A percentile compares a stretch with the other conserved stretches of the same genome.
Conservation (phyloP, 2,797 vertebrate species). For the Protonibea diacanthus region DNA sequence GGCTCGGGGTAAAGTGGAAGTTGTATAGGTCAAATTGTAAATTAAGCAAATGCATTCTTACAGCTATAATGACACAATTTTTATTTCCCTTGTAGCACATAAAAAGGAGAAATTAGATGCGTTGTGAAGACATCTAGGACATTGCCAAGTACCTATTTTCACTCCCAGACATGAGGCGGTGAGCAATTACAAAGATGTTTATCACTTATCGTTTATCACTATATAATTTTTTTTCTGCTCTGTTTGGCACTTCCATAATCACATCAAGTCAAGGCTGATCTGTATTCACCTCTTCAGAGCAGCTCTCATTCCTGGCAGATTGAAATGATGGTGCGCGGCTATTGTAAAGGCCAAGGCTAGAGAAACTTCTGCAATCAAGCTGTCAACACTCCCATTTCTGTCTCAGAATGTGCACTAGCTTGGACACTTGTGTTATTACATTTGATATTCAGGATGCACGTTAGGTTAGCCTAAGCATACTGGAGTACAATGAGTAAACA, state of each 20-base stretch:
- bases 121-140: slow-evolving; percentile 54
- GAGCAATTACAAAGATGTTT: slow-evolving; percentile 71
- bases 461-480: slow-evolving; percentile 32
- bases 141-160: slow-evolving; percentile 59
- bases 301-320: slow-evolving; percentile 53
- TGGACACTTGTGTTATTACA: slow-evolving; percentile 45
- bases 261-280: slow-evolving; percentile 59
- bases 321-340: slow-evolving; percentile 61
- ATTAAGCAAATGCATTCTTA: slow-evolving; percentile 67
- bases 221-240: slow-evolving; percentile 28
- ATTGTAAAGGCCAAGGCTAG: slow-evolving; percentile 49
- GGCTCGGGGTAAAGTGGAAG: slow-evolving; percentile 51
- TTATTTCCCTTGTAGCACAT: slow-evolving; percentile 59
- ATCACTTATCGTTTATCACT: slow-evolving; percentile 64
- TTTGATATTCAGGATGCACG: slow-evolving; percentile 49
- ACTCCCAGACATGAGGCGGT: slow-evolving; percentile 30
- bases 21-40: slow-evolving; percentile 66
- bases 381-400: slow-evolving; percentile 62
- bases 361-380: slow-evolving; percentile 69
- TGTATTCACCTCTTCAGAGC: slow-evolving; percentile 61
- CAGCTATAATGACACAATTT: slow-evolving; percentile 57
- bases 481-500: slow-evolving; percentile 31
- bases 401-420: slow-evolving; percentile 22
- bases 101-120: slow-evolving; percentile 59
- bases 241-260: slow-evolving; percentile 60